These are phyloP conservation scores for Hofmannophila pseudospretella DNA, from an alignment of 2,888 invertebrate species.

Conservation along the genomic window DNA sequence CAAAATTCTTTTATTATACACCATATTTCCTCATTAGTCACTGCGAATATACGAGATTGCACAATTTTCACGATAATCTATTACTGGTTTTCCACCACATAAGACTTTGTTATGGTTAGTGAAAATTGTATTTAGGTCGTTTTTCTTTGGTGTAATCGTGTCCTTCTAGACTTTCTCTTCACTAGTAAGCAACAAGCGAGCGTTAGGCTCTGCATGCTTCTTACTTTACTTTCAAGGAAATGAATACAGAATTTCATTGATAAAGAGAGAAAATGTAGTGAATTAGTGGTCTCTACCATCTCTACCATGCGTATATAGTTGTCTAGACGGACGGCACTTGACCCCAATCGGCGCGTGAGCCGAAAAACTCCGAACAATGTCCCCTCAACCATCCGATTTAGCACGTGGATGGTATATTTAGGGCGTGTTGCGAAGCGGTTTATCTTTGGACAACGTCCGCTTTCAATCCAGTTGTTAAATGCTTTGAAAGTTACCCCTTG, in stretches of 20 bases:
- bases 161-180: conserved; percentile 30
- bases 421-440: conserved; percentile 30
- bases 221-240: too few species aligned
- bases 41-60: conserved; percentile 40
- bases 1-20: conserved; percentile 16
- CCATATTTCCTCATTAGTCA: conserved; percentile 10
- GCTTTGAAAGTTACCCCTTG: too few species aligned
- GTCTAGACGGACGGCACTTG: conserved; percentile 50
- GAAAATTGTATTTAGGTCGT: neutral
- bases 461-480: too few species aligned
- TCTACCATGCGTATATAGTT: conserved; percentile 3
- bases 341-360: conserved; percentile 51
- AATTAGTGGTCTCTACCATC: neutral
- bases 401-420: conserved; percentile 63
- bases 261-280: too few species aligned
- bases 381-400: conserved; percentile 29
- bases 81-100: conserved; percentile 1
- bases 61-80: conserved; percentile 31
- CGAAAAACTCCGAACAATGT: conserved; percentile 42
- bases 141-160: conserved; percentile 2
- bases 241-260: too few species aligned
- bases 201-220: conserved; percentile 10
- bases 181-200: conserved; percentile 11
- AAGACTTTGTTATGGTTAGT: neutral
- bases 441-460: conserved; percentile 8